Evolutionary conservation across 2,113 vertebrate genomes (phyloP), one percentile per base, ranked within the genome.

Genomic region (Dicentrarchus labrax): DNA sequence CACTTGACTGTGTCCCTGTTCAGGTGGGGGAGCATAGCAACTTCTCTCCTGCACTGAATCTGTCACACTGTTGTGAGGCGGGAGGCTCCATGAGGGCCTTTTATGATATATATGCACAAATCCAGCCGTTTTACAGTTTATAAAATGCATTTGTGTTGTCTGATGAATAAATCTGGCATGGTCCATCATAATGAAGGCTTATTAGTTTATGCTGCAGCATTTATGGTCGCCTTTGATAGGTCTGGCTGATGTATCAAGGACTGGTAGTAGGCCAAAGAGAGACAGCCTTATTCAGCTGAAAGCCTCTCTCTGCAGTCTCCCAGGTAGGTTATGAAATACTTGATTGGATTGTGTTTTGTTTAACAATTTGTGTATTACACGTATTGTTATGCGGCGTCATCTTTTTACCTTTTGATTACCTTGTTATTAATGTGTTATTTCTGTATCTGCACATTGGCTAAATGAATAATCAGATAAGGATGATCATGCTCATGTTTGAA

Each of bases 1-100:
- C 95, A 95, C 89, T 91, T 92, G 92, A 90, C 91, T 91, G 83
- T 78, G 78, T 65, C 72, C 82, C 78, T 90, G 86, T 78, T 73
- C 75, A 88, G 94, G 93, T 93, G 85, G 94, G 93, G 90, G 80
- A 89, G 84, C 67, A n/a, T 82, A 59, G 68, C 86, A 91, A 85
- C 87, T 85, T 90, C 80, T 91, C 83, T 82, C 69, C 85, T 88
- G 86, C 88, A 87, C 85, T 66, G 57, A 87, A 86, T 86, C 79
- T 84, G 81, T 84, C 83, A 86, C 84, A 84, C 84, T 81, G 85
- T 84, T 74, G 76, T 82, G 64, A 82, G 86, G 67, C 78, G 83
- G 86, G 73, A 87, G 79, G 76, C 76, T 72, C 75, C 24, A 80
- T 43, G 22, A 75, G 76, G 92, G 92, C 89, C 91, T 88, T 90